A percentile compares a stretch with the other conserved stretches of the same genome.
phyloP scores from a whole-genome alignment of 2,888 invertebrate species.

The Tortrix viridana region DNA sequence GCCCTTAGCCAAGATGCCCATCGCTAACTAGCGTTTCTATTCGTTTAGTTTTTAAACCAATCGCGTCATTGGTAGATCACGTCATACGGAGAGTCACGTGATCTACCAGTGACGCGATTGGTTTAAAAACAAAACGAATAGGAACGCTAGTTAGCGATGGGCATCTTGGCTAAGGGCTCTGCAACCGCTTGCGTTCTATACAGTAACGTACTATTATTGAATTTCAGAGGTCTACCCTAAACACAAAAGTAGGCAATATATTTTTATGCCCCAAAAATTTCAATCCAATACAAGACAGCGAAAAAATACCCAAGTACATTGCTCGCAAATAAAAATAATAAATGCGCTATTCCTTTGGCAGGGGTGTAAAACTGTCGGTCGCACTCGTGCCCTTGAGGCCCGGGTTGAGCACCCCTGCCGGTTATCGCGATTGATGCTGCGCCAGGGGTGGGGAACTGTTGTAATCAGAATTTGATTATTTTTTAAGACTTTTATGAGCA shows the following conservation, averaged over 20 bases:
- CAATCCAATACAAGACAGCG: constrained; percentile 64
- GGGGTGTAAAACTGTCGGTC: constrained; percentile 78
- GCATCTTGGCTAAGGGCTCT: too few species aligned
- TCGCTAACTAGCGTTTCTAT: too few species aligned
- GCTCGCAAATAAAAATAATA: constrained; percentile 79
- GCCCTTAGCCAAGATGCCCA: too few species aligned
- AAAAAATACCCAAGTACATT: constrained; percentile 64
- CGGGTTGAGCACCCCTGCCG: constrained; percentile 55
- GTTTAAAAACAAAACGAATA: too few species aligned
- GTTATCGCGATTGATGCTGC: constrained; percentile 52
- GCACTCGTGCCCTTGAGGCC: constrained; percentile 69
- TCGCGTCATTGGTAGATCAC: too few species aligned
- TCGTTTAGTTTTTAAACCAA: too few species aligned
- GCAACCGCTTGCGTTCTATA: too few species aligned
- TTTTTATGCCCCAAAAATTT: constrained; percentile 20
- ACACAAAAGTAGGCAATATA: background rate
- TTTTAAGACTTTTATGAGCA: background rate
- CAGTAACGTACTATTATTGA: too few species aligned
- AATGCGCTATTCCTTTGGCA: constrained; percentile 79
- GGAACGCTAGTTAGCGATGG: too few species aligned
- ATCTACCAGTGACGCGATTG: too few species aligned
- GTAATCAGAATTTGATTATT: constrained; percentile 40
- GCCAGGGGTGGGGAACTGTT: constrained; percentile 49
- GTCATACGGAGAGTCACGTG: too few species aligned
- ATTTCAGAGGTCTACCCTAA: background rate